A percentile compares a stretch with the other conserved stretches of the same genome.
These are phyloP conservation scores for Pseudotriccus pelzelni DNA, from an alignment of 2,797 vertebrate species.

Conservation along the genomic window DNA sequence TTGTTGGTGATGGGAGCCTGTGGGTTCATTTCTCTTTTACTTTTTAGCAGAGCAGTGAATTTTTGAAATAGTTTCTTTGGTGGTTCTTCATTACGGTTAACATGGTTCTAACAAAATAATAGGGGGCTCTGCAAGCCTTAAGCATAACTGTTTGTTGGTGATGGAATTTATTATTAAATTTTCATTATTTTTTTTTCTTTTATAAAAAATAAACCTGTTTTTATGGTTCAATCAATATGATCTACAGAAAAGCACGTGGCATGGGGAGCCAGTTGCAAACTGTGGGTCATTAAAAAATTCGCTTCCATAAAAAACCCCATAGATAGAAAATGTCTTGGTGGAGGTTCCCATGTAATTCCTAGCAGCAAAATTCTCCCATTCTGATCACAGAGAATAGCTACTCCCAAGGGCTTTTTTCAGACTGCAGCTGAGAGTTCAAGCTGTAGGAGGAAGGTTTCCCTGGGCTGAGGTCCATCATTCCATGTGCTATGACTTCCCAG, in stretches of 20 bases:
- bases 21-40: background rate
- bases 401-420: background rate
- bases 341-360: background rate
- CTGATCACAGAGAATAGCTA: background rate
- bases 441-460: rapidly evolving
- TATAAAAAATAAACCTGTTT: background rate
- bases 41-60: background rate
- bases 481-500: background rate
- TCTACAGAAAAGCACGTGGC: background rate
- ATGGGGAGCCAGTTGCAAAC: background rate
- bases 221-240: background rate
- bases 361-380: background rate
- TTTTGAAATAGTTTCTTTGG: background rate
- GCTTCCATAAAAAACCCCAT: background rate
- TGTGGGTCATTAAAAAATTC: background rate
- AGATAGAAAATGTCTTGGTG: background rate
- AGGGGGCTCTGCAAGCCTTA: background rate
- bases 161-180: background rate
- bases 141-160: background rate
- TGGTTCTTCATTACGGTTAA: background rate
- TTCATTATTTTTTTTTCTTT: background rate
- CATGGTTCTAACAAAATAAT: background rate
- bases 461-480: background rate
- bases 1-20: background rate
- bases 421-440: background rate